phyloP scores from a whole-genome alignment of 1,140 invertebrate species.

The Trichomalopsis sarcophagae region DNA sequence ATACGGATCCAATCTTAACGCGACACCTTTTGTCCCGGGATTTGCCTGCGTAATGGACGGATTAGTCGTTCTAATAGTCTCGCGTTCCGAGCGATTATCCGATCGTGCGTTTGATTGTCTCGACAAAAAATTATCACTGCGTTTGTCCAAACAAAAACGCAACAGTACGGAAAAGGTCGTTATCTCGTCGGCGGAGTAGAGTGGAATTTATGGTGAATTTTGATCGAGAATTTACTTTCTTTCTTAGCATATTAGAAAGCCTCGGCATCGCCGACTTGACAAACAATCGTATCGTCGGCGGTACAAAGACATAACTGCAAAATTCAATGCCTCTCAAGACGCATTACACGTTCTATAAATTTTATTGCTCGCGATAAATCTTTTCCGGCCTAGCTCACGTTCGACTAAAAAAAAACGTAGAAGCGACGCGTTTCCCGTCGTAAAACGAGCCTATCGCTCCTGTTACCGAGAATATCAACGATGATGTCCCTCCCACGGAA shows the following conservation, averaged over 20 bases:
- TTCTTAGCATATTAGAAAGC: not conserved
- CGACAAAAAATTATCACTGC: too few species aligned
- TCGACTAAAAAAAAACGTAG: not conserved
- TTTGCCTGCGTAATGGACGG: too few species aligned
- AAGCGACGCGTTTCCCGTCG: slow-evolving; percentile 14
- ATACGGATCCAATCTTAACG: too few species aligned
- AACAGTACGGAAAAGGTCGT: too few species aligned
- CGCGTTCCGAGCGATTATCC: too few species aligned
- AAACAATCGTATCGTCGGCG: not conserved
- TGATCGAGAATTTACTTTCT: not conserved
- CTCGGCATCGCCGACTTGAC: not conserved
- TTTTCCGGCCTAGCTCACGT: not conserved
- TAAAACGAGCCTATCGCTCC: not conserved
- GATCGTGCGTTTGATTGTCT: too few species aligned
- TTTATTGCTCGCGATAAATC: slow-evolving; percentile 20
- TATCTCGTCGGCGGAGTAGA: too few species aligned
- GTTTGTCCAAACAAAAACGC: too few species aligned
- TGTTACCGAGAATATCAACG: slow-evolving; percentile 9
- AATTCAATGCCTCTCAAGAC: not conserved
- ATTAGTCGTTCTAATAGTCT: too few species aligned
- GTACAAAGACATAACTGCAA: not conserved
- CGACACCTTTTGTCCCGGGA: too few species aligned
- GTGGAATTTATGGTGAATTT: too few species aligned
- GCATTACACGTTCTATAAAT: slow-evolving; percentile 12
- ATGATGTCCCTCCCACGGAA: not conserved